Conservation (phyloP, 2,797 vertebrate species). For the Clarias fuscus region DNA sequence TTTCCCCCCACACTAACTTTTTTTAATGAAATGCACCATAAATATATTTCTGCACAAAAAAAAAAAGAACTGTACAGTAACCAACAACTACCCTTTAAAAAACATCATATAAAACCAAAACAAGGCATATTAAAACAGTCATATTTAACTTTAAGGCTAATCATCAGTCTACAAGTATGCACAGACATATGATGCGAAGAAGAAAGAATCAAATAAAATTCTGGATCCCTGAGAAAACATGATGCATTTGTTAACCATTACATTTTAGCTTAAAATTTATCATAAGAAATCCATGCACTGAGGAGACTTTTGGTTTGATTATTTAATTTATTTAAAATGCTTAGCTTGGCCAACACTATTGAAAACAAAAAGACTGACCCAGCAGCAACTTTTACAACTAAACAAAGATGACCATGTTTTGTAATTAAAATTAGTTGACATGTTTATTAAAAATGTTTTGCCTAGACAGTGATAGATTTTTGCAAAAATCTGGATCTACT, state of each 20-base stretch:
- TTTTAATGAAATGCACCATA: background rate
- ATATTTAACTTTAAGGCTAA: background rate
- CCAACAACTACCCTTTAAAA: background rate
- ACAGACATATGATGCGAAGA: background rate
- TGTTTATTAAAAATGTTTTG: too few relatives aligned
- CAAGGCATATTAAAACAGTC: background rate
- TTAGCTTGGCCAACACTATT: background rate
- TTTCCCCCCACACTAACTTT: too few relatives aligned
- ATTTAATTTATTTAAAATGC: background rate
- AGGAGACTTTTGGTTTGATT: background rate
- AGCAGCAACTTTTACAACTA: background rate
- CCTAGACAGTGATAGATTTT: background rate
- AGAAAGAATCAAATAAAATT: background rate
- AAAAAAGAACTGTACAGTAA: background rate
- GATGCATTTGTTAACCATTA: constrained; percentile 12
- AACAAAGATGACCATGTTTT: background rate
- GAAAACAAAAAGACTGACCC: background rate
- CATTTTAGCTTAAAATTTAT: constrained; percentile 23
- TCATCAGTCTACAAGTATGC: background rate
- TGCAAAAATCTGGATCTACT: constrained; percentile 10
- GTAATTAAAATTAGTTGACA: background rate
- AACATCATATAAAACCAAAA: background rate
- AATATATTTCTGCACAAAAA: background rate
- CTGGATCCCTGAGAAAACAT: background rate
- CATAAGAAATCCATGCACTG: background rate